Evolutionary conservation across 2,888 invertebrate species (phyloP).

Genomic region (Pachymerium ferrugineum): DNA sequence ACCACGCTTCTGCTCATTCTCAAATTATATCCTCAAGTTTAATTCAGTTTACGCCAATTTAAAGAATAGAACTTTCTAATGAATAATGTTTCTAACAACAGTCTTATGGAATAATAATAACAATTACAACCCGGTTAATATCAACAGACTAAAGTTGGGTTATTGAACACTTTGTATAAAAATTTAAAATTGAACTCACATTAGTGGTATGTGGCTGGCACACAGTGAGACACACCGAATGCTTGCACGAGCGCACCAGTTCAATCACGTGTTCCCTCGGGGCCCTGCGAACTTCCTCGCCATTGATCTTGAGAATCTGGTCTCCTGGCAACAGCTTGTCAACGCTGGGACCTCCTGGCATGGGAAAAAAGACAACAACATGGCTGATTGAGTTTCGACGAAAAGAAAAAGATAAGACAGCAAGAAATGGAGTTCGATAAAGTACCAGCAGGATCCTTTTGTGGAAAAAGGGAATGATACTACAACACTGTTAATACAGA

Average conservation of each 20-base stretch:
- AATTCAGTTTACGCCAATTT: no score
- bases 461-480: not conserved
- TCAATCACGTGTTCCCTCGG: constrained; percentile 85
- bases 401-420: not conserved
- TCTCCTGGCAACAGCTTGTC: constrained; percentile 85
- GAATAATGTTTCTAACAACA: no score
- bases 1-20: no score
- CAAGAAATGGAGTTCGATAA: not conserved
- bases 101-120: no score
- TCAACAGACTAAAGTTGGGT: no score
- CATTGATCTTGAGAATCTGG: constrained; percentile 83
- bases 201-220: constrained; percentile 73
- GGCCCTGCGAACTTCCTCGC: constrained; percentile 78
- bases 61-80: no score
- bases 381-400: not conserved
- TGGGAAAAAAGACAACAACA: constrained; percentile 4
- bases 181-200: constrained; percentile 47
- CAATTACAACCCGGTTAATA: no score
- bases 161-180: not conserved
- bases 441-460: not conserved
- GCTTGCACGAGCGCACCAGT: constrained; percentile 73
- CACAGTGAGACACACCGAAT: constrained; percentile 68
- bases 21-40: no score
- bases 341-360: constrained; percentile 76
- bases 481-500: not conserved